phyloP scores from a whole-genome alignment of 2,888 invertebrate genomes.

The Biston betularia region DNA sequence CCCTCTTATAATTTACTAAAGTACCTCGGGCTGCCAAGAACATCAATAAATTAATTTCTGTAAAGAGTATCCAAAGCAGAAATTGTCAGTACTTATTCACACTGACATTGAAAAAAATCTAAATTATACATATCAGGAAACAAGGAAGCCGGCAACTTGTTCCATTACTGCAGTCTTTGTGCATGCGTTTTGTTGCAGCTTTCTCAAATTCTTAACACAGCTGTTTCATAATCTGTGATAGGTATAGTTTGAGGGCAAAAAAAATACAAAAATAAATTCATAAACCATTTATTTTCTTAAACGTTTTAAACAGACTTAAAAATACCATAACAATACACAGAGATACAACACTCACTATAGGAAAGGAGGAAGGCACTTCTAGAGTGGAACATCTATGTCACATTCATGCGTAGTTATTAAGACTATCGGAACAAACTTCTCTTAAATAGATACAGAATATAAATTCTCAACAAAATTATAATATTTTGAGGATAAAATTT shows the following conservation, averaged over 20 bases:
- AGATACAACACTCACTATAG: conserved; percentile 29
- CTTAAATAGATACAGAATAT: neutral
- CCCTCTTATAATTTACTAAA: no score
- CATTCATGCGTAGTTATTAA: neutral
- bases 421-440: neutral
- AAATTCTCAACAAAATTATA: neutral
- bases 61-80: no score
- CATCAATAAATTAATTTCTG: no score
- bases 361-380: conserved; percentile 41
- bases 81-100: no score
- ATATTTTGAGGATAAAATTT: no score
- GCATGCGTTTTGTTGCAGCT: no score
- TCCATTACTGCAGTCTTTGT: no score
- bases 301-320: conserved; percentile 39
- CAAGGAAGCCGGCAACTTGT: no score
- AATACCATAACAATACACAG: conserved; percentile 40
- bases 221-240: neutral
- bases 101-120: no score
- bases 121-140: no score
- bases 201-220: no score
- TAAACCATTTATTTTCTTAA: conserved; percentile 42
- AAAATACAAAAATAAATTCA: conserved; percentile 21
- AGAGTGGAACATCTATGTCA: conserved; percentile 26
- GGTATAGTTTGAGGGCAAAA: neutral
- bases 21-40: no score